A percentile compares a stretch with the other conserved stretches of the same genome.
Evolutionary conservation across 2,797 vertebrate species (phyloP).

Genomic region (Chelon labrosus): DNA sequence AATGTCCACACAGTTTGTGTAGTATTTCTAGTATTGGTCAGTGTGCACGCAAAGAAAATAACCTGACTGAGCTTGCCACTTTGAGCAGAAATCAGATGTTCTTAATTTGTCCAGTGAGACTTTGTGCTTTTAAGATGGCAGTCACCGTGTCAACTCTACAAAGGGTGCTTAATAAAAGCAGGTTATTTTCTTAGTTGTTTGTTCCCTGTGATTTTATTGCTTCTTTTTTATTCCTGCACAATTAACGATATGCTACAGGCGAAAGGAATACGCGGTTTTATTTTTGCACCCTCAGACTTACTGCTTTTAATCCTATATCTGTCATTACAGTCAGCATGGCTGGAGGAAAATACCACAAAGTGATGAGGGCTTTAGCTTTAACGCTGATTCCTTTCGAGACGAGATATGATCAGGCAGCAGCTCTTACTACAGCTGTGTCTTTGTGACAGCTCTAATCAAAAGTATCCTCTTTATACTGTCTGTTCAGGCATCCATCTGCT

Average conservation of each 20-base stretch:
- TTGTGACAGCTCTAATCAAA: slow-evolving; percentile 59
- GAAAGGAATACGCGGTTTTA: slow-evolving; percentile 19
- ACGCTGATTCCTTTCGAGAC: slow-evolving; percentile 32
- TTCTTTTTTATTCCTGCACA: slow-evolving; percentile 35
- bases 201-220: not conserved
- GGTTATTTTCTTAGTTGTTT: slow-evolving; percentile 10
- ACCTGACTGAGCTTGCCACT: not conserved
- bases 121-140: no score
- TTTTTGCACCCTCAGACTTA: not conserved
- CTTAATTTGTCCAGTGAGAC: not conserved
- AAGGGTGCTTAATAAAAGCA: slow-evolving; percentile 14
- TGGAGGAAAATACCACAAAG: slow-evolving; percentile 27
- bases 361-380: slow-evolving; percentile 27
- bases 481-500: slow-evolving; percentile 41
- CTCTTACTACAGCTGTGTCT: slow-evolving; percentile 37
- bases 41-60: no score
- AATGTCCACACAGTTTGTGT: not conserved
- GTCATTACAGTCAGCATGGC: slow-evolving; percentile 22
- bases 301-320: slow-evolving; percentile 20
- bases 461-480: slow-evolving; percentile 33
- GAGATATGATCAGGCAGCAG: slow-evolving; percentile 66
- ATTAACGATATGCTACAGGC: slow-evolving; percentile 19
- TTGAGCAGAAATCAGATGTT: not conserved
- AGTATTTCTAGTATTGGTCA: not conserved
- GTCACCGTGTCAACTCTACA: no score